Evolutionary conservation across 2,797 vertebrate species (phyloP), one percentile per base, ranked within the genome.

Genomic region (Sciaenops ocellatus): DNA sequence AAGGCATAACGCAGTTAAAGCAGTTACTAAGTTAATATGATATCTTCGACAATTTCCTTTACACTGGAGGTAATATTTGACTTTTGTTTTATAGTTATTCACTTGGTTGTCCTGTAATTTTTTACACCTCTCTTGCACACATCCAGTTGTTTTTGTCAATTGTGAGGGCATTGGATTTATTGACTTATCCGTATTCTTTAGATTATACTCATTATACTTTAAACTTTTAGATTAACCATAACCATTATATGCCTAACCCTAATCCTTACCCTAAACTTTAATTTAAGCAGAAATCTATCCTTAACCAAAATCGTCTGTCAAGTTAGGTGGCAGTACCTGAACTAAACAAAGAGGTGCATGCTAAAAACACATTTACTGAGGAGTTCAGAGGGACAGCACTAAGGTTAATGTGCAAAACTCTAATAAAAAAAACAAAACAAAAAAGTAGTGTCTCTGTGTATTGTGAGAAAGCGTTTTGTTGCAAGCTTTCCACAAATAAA

Each of bases 1-100:
- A 63, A 69, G 12, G 56, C 60, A 60, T 15, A 42, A 48, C 28
- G 0, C 34, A 38, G 34, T 38, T 38, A 73, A 52, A 77, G 60
- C 50, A 61, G 44, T 16, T 26, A 34, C 13, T 20, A 8, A 17
- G 15, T 30, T 26, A 65, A n/a, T 55, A 22, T 54, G 10, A 34
- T 48, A n/a, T 62, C 12, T n/a, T 74, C 12, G 44, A 20, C 11
- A 41, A 30, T n/a, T 3, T 63, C 4, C 67, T 60, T 69, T 7
- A 34, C 5, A n/a, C 8, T 63, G 9, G 11, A 24, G 18, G n/a
- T 41, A 20, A 48, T 4, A 24, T 52, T 30, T 69, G 18, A 55
- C 47, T 69, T 47, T 61, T 18, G 1, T 17, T 51, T 47, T 11
- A 48, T 20, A 51, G 6, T 22, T 5, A 38, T 62, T 59, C 15